Evolutionary conservation across 2,113 vertebrate genomes (phyloP), one percentile per base, ranked within the genome.

Genomic region (Melanocharis versteri): DNA sequence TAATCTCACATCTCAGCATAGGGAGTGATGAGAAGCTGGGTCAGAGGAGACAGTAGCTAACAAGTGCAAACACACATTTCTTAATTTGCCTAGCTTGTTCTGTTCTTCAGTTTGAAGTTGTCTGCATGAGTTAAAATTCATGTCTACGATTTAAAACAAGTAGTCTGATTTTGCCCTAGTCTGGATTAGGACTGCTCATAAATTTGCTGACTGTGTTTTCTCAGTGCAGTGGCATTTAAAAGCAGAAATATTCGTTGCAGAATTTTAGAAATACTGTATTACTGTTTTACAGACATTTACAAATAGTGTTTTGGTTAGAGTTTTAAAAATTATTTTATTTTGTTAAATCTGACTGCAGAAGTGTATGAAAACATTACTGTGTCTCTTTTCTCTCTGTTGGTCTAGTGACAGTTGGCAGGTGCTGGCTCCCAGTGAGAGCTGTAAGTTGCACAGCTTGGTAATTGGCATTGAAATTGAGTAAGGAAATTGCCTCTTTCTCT

Each of bases 371-470:
- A 85, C 39, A 56, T 91, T 37, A 44, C 65, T 90, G 28, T 71
- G 24, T 84, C 33, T 92, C 30, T 91, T 72, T 66, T 91, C 48
- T 64, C 23, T 91, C 44, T 87, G 37, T 81, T 73, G 58, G 31
- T 82, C 64, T 90, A 85, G 68, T 91, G 78, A 79, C 87, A 90
- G 87, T 94, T 96, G 90, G 92, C 94, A 97, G 94, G 94, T 96
- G 91, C 76, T 95, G 50, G 68, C 82, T 95, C 57, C 53, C 69
- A 87, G 6, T 20, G 54, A 83, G 86, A 90, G 69, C 30, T 96
- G 60, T 93, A 58, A 97, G 53, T 82, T 76, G 70, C 77, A 84
- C 89, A 94, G 80, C 57, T 96, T 95, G 75, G 89, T 89, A 95
- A 94, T 94, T 97, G 95, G 84, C 95, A 93, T 57, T 66, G 72